Conservation (phyloP, 2,797 vertebrate species). For the Tachyglossus aculeatus region DNA sequence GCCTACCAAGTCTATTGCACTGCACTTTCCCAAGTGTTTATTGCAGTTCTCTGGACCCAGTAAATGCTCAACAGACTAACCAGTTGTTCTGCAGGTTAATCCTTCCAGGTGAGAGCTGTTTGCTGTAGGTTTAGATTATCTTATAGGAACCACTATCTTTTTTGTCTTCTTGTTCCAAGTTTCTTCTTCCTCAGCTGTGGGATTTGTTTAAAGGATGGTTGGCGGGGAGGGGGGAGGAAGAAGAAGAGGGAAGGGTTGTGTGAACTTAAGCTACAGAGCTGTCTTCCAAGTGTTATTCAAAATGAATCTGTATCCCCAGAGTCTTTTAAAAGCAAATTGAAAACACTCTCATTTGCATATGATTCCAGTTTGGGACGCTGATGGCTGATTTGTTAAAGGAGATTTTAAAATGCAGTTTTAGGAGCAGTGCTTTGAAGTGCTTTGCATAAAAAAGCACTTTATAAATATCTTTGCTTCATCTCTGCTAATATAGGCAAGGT, state of each 20-base stretch:
- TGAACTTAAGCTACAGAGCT: conserved; percentile 10
- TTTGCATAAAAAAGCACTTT: neutral
- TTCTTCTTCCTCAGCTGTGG: too few relatives aligned
- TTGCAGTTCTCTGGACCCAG: too few relatives aligned
- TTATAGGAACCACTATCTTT: too few relatives aligned
- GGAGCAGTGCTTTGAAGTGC: neutral
- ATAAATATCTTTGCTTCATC: neutral
- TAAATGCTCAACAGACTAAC: too few relatives aligned
- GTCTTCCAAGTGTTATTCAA: neutral
- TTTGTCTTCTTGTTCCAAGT: too few relatives aligned
- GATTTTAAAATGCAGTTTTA: neutral
- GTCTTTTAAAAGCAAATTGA: neutral
- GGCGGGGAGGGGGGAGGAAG: neutral
- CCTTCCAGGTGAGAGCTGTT: too few relatives aligned
- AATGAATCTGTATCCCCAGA: neutral
- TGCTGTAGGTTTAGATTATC: too few relatives aligned
- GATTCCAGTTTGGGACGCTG: neutral
- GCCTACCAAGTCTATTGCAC: too few relatives aligned
- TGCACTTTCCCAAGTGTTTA: too few relatives aligned
- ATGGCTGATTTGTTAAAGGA: neutral
- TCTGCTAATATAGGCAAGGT: neutral
- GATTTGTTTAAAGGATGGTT: too few relatives aligned
- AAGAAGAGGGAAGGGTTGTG: conserved; percentile 38
- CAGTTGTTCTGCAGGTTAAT: too few relatives aligned
- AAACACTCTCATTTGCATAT: neutral